phyloP scores from a whole-genome alignment of 2,888 invertebrate species.

The Andrena praecox region DNA sequence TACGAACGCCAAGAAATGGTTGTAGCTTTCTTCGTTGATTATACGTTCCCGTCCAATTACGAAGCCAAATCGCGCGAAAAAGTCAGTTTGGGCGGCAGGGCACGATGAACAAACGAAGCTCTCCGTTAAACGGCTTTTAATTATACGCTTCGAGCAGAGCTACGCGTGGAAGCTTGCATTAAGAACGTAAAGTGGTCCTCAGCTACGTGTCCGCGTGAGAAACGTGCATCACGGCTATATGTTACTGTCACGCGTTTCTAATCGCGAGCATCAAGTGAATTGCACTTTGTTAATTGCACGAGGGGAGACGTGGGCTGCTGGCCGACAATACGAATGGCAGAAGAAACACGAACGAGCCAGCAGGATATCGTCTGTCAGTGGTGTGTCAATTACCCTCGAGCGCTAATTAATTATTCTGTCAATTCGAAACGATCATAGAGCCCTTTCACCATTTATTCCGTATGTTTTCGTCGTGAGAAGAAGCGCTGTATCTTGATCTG shows the following conservation, averaged over 20 bases:
- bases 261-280: slow-evolving; percentile 39
- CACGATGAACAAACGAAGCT: slow-evolving; percentile 15
- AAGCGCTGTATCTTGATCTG: no score
- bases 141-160: slow-evolving; percentile 8
- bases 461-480: not conserved
- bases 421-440: not conserved
- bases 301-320: not conserved
- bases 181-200: not conserved
- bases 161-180: slow-evolving; percentile 1
- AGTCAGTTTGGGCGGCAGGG: not conserved
- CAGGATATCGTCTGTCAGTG: not conserved
- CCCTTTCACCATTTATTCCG: not conserved
- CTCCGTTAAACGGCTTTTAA: slow-evolving; percentile 31
- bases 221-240: slow-evolving; percentile 11
- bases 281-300: slow-evolving; percentile 41
- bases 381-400: not conserved
- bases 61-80: not conserved
- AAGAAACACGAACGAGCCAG: not conserved
- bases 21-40: not conserved
- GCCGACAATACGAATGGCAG: slow-evolving; percentile 8
- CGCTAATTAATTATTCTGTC: slow-evolving; percentile 21
- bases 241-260: slow-evolving; percentile 43
- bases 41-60: not conserved
- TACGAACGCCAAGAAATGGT: not conserved
- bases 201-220: slow-evolving; percentile 1